A percentile compares a stretch with the other conserved stretches of the same genome.
Evolutionary conservation across 2,797 vertebrate species (phyloP).

Genomic region (Sparus aurata): DNA sequence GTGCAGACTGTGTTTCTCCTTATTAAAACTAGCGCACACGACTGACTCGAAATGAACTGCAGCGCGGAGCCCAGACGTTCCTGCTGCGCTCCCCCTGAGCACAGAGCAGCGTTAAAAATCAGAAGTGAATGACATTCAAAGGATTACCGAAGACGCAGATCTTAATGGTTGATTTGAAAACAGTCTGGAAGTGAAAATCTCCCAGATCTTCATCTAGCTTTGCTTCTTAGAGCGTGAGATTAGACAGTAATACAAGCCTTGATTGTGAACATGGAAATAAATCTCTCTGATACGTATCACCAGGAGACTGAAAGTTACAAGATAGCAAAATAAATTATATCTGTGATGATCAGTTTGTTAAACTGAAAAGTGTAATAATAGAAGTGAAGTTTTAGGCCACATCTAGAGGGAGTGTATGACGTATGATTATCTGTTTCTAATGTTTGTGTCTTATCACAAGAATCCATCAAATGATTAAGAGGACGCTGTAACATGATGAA

Average conservation of each 20-base stretch:
- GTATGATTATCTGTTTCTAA: constrained; percentile 22
- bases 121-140: constrained; percentile 72
- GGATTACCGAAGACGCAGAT: constrained; percentile 74
- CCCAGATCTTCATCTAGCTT: constrained; percentile 70
- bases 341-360: constrained; percentile 71
- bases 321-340: constrained; percentile 54
- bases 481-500: constrained; percentile 5
- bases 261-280: constrained; percentile 78
- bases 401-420: constrained; percentile 31
- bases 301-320: constrained; percentile 55
- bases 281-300: constrained; percentile 70
- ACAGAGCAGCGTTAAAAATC: constrained; percentile 57
- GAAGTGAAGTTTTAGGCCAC: constrained; percentile 55
- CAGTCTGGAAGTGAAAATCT: constrained; percentile 71
- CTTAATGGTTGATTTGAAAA: constrained; percentile 76
- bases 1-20: constrained; percentile 44
- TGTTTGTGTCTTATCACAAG: constrained; percentile 17
- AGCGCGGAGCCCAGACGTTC: constrained; percentile 31
- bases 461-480: constrained; percentile 17
- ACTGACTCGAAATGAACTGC: constrained; percentile 24
- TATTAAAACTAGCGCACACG: constrained; percentile 39
- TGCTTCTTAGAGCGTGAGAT: constrained; percentile 76
- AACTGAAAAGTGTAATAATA: constrained; percentile 65
- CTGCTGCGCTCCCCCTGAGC: constrained; percentile 43
- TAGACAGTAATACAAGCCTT: constrained; percentile 71